These are phyloP conservation scores for Heptranchias perlo DNA, from an alignment of 2,113 vertebrate genomes.

Conservation along the genomic window DNA sequence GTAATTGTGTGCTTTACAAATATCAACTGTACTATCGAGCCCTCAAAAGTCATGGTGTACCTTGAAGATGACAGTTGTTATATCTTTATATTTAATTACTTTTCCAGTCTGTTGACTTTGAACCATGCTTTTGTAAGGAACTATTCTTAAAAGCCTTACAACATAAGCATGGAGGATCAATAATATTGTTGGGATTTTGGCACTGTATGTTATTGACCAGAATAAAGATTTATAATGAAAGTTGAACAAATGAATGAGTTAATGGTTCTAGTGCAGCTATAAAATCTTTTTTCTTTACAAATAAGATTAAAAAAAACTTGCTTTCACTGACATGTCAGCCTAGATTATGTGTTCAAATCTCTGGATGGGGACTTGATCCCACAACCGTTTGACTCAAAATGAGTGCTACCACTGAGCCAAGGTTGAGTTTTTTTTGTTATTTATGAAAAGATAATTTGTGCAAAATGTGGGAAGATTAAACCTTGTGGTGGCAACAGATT, in stretches of 20 bases:
- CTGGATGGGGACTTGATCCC: background rate
- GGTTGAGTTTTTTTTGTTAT: background rate
- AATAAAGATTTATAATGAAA: background rate
- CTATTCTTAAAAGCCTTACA: background rate
- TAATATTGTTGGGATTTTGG: background rate
- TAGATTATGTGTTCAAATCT: background rate
- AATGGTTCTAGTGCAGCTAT: background rate
- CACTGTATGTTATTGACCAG: background rate
- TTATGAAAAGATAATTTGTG: background rate
- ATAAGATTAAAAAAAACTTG: background rate
- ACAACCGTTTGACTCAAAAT: background rate
- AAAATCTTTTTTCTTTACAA: background rate
- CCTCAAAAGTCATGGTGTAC: background rate
- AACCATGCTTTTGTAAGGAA: background rate
- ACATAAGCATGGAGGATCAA: background rate
- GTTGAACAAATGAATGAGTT: background rate
- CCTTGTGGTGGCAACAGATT: background rate
- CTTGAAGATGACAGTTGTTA: background rate
- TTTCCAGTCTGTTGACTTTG: slow-evolving; percentile 13
- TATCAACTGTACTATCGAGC: background rate
- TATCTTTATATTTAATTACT: background rate
- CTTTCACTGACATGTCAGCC: background rate
- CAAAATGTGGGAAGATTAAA: background rate
- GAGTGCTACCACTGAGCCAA: background rate
- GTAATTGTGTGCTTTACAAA: background rate